phyloP scores from a whole-genome alignment of 2,113 vertebrate species.

The Chaenocephalus aceratus region DNA sequence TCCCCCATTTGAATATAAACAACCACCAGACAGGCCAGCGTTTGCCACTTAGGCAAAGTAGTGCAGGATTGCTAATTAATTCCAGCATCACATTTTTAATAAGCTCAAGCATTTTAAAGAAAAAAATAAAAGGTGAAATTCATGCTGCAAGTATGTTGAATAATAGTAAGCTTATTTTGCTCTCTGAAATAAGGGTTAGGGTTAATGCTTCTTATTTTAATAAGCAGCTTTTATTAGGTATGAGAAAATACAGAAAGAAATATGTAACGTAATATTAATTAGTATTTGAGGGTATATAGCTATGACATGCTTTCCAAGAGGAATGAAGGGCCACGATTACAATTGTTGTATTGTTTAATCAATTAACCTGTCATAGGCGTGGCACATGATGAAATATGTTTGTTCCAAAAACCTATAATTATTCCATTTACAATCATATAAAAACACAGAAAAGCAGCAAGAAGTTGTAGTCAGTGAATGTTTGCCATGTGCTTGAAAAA shows the following conservation, averaged over 20 bases:
- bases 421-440: background rate
- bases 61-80: constrained; percentile 41
- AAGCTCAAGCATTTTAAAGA: constrained; percentile 40
- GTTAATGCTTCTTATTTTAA: constrained; percentile 11
- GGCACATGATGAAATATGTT: background rate
- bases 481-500: background rate
- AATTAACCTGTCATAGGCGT: background rate
- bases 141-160: constrained; percentile 24
- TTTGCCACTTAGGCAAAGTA: constrained; percentile 39
- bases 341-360: background rate
- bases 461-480: background rate
- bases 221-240: constrained; percentile 22
- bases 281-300: background rate
- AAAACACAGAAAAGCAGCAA: background rate
- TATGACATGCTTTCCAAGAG: background rate
- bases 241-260: background rate
- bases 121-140: constrained; percentile 37
- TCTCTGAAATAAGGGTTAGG: constrained; percentile 10
- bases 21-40: constrained; percentile 48
- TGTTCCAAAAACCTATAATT: background rate
- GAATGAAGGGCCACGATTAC: background rate
- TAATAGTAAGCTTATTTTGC: constrained; percentile 25
- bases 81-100: constrained; percentile 61
- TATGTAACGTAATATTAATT: background rate
- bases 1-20: constrained; percentile 54